These are phyloP conservation scores for Psococerastis gibbosa DNA, from an alignment of 2,888 invertebrate species.

Conservation along the genomic window DNA sequence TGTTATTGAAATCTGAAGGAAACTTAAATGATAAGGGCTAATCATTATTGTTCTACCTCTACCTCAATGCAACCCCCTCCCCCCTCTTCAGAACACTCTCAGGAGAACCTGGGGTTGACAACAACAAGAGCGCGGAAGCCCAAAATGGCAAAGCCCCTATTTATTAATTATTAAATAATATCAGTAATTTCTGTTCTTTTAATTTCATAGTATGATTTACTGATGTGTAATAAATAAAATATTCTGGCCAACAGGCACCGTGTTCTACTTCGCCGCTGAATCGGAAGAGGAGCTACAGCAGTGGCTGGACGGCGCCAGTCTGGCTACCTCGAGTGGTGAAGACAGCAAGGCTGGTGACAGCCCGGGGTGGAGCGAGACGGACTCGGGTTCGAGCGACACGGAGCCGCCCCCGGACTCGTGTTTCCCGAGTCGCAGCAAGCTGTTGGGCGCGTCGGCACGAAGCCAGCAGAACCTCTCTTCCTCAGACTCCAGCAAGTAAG, in stretches of 20 bases:
- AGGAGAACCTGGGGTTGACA: too few relatives aligned
- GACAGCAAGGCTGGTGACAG: background rate
- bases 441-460: conserved; percentile 16
- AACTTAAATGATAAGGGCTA: too few relatives aligned
- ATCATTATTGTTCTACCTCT: too few relatives aligned
- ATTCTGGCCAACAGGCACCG: conserved; percentile 37
- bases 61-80: too few relatives aligned
- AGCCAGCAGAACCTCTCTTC: conserved; percentile 15
- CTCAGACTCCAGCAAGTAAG: conserved; percentile 2
- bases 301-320: conserved; percentile 53
- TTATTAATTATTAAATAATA: too few relatives aligned
- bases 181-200: too few relatives aligned
- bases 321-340: conserved; percentile 27
- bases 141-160: too few relatives aligned
- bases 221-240: too few relatives aligned
- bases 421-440: conserved; percentile 19
- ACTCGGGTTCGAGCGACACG: conserved; percentile 29
- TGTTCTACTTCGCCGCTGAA: conserved; percentile 72
- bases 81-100: too few relatives aligned
- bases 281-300: conserved; percentile 45
- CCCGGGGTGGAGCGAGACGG: conserved; percentile 34
- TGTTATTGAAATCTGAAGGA: too few relatives aligned
- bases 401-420: conserved; percentile 23
- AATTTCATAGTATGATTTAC: too few relatives aligned
- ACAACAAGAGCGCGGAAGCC: too few relatives aligned